Conservation (phyloP, 2,113 vertebrate species). For the Hippopotamus amphibius region DNA sequence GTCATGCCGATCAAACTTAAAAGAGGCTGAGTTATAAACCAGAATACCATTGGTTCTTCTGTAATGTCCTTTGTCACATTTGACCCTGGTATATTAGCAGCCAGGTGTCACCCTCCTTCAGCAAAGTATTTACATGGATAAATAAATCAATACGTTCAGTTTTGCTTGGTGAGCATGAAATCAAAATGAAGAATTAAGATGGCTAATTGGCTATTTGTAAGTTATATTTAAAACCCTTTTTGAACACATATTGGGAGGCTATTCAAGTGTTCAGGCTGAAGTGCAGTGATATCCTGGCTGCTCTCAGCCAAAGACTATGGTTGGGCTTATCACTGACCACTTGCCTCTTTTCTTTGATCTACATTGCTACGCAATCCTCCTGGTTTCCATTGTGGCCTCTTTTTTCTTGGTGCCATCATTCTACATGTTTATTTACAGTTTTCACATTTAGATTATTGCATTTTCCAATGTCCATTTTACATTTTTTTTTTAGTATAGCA, state of each 20-base stretch:
- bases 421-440: conserved; percentile 64
- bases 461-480: conserved; percentile 66
- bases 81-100: conserved; percentile 56
- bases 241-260: conserved; percentile 7
- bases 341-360: conserved; percentile 79
- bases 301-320: not conserved
- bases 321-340: conserved; percentile 47
- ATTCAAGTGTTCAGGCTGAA: conserved; percentile 32
- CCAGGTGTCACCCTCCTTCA: conserved; percentile 61
- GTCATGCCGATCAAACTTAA: conserved; percentile 77
- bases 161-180: conserved; percentile 71
- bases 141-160: conserved; percentile 54
- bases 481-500: conserved; percentile 23
- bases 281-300: conserved; percentile 39
- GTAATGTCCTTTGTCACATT: conserved; percentile 59
- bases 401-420: conserved; percentile 74
- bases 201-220: conserved; percentile 67
- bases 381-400: conserved; percentile 69
- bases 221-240: conserved; percentile 42
- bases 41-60: conserved; percentile 54
- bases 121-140: conserved; percentile 53
- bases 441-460: conserved; percentile 71
- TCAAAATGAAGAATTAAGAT: conserved; percentile 67
- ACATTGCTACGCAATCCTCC: conserved; percentile 49
- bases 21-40: conserved; percentile 74